Percentiles rank a stretch among this genome's conserved stretches.
These are phyloP conservation scores for Trichopoda pennipes DNA, from an alignment of 2,888 invertebrate genomes.

Conservation along the genomic window DNA sequence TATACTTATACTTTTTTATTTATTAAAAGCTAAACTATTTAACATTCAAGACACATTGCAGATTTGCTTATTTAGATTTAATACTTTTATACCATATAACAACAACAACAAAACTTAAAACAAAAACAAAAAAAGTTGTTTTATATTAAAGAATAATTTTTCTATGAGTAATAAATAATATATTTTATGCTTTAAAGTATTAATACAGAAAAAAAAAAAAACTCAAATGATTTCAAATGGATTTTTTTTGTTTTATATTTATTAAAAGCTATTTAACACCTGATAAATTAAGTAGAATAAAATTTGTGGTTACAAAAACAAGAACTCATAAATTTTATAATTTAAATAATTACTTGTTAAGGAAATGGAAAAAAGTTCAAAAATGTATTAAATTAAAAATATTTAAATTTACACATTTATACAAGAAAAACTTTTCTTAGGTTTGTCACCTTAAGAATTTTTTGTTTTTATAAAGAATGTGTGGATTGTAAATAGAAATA, in stretches of 20 bases:
- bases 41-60: slow-evolving; percentile 62
- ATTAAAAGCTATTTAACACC: slow-evolving; percentile 51
- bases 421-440: no score
- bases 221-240: neutral
- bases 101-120: slow-evolving; percentile 1
- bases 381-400: no score
- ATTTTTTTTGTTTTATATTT: neutral
- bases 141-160: slow-evolving; percentile 36
- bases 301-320: slow-evolving; percentile 7
- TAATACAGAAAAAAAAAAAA: slow-evolving; percentile 9
- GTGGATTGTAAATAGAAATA: no score
- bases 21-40: slow-evolving; percentile 44
- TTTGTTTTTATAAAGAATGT: no score
- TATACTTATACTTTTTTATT: slow-evolving; percentile 2
- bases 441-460: no score
- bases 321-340: slow-evolving; percentile 7
- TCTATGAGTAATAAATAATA: slow-evolving; percentile 48
- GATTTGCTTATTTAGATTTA: slow-evolving; percentile 66
- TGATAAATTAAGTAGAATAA: slow-evolving; percentile 28
- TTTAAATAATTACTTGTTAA: slow-evolving; percentile 7
- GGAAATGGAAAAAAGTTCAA: neutral
- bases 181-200: slow-evolving; percentile 23
- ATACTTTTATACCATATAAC: slow-evolving; percentile 36
- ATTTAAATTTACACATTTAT: no score
- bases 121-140: slow-evolving; percentile 21